Percentiles rank a stretch among this genome's conserved stretches.
phyloP scores from a whole-genome alignment of 2,113 vertebrate species.

The Speoplatyrhinus poulsoni region DNA sequence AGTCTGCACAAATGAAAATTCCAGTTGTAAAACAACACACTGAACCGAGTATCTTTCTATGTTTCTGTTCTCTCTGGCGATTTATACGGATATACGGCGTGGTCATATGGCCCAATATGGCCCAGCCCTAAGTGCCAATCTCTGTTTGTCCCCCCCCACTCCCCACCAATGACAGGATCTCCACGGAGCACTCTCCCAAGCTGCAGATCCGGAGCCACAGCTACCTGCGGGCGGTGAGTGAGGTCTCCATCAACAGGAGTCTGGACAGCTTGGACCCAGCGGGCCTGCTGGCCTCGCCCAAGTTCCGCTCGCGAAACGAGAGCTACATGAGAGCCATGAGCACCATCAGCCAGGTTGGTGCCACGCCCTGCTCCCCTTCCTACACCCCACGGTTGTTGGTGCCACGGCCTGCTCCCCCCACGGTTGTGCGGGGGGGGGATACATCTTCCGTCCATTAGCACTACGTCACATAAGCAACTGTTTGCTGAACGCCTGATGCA shows the following conservation, averaged over 20 bases:
- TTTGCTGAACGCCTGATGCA: too few species aligned
- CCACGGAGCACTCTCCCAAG: slow-evolving; percentile 95
- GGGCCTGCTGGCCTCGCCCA: slow-evolving; percentile 90
- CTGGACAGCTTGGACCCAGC: slow-evolving; percentile 96
- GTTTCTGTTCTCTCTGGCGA: too few species aligned
- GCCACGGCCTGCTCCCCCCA: slow-evolving; percentile 10
- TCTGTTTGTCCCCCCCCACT: slow-evolving; percentile 6
- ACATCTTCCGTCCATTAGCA: too few species aligned
- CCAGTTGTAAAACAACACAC: too few species aligned
- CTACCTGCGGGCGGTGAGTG: slow-evolving; percentile 96
- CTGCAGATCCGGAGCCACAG: slow-evolving; percentile 98
- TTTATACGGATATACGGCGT: too few species aligned
- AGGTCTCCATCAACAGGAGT: slow-evolving; percentile 98
- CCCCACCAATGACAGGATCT: slow-evolving; percentile 79
- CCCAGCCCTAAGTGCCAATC: background rate
- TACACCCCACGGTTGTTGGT: slow-evolving; percentile 48
- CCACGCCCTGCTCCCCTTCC: slow-evolving; percentile 12
- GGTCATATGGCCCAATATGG: background rate
- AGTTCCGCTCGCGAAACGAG: slow-evolving; percentile 97
- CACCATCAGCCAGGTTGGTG: slow-evolving; percentile 96
- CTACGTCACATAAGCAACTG: too few species aligned
- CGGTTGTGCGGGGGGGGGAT: background rate
- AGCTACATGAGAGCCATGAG: slow-evolving; percentile 99
- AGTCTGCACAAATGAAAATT: too few species aligned
- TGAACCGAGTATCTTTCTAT: too few species aligned